Percentiles rank a stretch among this genome's conserved stretches.
Conservation (phyloP, 2,797 vertebrate genomes). For the Sebastes cheni region DNA sequence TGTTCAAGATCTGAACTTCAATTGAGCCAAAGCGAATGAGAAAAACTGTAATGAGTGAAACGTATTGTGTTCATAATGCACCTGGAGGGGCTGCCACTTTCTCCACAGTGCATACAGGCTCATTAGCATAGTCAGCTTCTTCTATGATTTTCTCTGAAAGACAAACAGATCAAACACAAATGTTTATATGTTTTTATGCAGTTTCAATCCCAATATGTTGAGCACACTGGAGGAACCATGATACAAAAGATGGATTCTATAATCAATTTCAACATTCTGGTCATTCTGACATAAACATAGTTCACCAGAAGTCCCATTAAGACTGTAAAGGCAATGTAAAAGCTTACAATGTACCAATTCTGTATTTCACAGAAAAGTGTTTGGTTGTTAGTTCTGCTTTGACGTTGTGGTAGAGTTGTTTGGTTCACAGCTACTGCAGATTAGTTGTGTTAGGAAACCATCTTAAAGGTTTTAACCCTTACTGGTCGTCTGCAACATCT, state of each 20-base stretch:
- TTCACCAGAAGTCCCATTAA: too few relatives aligned
- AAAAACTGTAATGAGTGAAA: not conserved
- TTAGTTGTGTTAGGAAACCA: accelerated
- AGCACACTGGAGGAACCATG: not conserved
- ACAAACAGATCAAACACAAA: not conserved
- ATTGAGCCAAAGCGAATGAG: too few relatives aligned
- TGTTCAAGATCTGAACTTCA: too few relatives aligned
- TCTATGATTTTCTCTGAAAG: accelerated
- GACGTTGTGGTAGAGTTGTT: too few relatives aligned
- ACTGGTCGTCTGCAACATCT: too few relatives aligned
- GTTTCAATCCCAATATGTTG: not conserved
- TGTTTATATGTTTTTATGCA: not conserved
- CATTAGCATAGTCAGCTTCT: not conserved
- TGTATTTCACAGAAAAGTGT: too few relatives aligned
- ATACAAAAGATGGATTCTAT: not conserved
- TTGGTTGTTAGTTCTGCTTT: too few relatives aligned
- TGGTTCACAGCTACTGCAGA: accelerated
- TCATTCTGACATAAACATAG: too few relatives aligned
- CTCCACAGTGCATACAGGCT: not conserved
- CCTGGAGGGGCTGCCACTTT: not conserved
- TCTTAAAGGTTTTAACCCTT: too few relatives aligned
- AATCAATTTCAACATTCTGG: too few relatives aligned
- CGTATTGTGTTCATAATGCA: not conserved
- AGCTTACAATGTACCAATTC: accelerated
- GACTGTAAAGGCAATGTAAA: too few relatives aligned